These are phyloP conservation scores for Centropristis striata DNA, from an alignment of 2,113 vertebrate species.

Conservation along the genomic window DNA sequence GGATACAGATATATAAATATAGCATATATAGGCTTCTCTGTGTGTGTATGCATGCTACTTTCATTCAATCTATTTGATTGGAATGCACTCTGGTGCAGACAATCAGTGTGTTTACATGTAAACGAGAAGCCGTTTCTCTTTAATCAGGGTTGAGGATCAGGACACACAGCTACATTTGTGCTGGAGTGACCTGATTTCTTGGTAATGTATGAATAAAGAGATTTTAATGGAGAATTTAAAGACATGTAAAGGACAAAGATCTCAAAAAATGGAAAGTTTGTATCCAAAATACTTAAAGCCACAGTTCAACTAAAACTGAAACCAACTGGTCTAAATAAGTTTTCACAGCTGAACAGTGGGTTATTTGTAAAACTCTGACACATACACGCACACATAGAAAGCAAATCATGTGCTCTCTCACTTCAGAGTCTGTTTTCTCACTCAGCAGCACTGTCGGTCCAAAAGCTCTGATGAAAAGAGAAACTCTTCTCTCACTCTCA, in stretches of 20 bases:
- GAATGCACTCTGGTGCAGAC: neutral
- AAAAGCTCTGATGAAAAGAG: neutral
- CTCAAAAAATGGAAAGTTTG: neutral
- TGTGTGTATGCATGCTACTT: neutral
- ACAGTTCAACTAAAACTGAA: conserved; percentile 2
- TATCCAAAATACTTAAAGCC: conserved; percentile 9
- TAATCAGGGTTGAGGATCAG: neutral
- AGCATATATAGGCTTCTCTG: too few species aligned
- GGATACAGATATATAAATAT: too few species aligned
- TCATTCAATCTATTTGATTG: neutral
- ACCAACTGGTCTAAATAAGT: conserved; percentile 11
- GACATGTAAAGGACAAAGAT: neutral
- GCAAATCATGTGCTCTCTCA: neutral
- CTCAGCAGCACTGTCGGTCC: neutral
- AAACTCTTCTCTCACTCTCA: too few species aligned
- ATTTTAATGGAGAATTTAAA: neutral
- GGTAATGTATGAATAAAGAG: neutral
- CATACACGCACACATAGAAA: neutral
- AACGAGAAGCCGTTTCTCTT: conserved; percentile 18
- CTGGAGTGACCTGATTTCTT: neutral
- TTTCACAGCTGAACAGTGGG: conserved; percentile 9
- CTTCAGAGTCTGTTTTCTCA: neutral
- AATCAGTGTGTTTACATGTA: conserved; percentile 19
- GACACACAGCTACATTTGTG: neutral
- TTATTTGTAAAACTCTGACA: conserved; percentile 13